These are phyloP conservation scores for Orientallactaga bullata DNA, from an alignment of 2,113 vertebrate genomes.

Conservation along the genomic window DNA sequence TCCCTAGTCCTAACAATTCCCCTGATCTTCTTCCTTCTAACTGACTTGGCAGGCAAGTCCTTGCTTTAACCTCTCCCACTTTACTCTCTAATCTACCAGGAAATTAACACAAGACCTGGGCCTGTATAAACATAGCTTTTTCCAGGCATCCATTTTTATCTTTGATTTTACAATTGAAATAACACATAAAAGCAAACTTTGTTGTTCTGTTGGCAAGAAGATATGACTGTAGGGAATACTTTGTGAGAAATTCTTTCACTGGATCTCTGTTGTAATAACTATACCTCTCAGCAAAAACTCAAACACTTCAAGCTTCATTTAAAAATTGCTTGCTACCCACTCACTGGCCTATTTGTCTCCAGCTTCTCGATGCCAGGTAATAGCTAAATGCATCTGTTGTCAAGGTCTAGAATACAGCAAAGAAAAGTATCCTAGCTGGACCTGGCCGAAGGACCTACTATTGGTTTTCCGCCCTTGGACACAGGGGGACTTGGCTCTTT, in stretches of 20 bases:
- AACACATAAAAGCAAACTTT: slow-evolving; percentile 63
- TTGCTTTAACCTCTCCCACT: slow-evolving; percentile 70
- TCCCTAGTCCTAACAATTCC: slow-evolving; percentile 58
- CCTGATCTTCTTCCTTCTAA: slow-evolving; percentile 65
- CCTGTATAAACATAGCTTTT: slow-evolving; percentile 34
- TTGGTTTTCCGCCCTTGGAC: background rate
- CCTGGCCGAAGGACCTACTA: background rate
- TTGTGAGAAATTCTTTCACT: slow-evolving; percentile 31
- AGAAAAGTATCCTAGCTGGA: background rate
- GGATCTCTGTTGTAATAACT: background rate
- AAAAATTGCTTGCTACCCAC: background rate
- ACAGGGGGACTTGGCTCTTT: background rate
- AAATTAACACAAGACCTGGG: slow-evolving; percentile 59
- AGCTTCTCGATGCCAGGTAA: slow-evolving; percentile 41
- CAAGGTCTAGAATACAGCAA: background rate
- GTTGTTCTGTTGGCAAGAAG: slow-evolving; percentile 51
- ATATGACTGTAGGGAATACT: slow-evolving; percentile 44
- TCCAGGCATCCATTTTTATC: slow-evolving; percentile 59
- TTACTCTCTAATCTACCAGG: slow-evolving; percentile 68
- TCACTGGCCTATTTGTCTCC: background rate
- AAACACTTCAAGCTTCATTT: slow-evolving; percentile 41
- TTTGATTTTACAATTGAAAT: slow-evolving; percentile 71
- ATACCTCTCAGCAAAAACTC: slow-evolving; percentile 14
- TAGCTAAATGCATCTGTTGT: background rate
- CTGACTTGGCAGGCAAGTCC: slow-evolving; percentile 67